These are phyloP conservation scores for Anarrhichthys ocellatus DNA, from an alignment of 2,113 vertebrate species.

Conservation along the genomic window DNA sequence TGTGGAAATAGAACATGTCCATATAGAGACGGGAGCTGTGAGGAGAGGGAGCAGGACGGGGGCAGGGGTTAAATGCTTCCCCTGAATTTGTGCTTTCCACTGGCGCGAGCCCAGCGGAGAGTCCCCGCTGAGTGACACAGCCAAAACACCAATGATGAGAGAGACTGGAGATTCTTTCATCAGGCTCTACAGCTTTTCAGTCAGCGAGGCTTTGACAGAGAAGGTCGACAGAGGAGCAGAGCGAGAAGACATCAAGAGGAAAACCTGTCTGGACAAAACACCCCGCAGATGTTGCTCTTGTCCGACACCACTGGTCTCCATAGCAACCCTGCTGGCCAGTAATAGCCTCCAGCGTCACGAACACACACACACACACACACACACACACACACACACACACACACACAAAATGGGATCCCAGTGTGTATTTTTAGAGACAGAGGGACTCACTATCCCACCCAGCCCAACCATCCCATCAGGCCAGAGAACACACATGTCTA, in stretches of 20 bases:
- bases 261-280: conserved; percentile 70
- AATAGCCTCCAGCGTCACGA: conserved; percentile 70
- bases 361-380: conserved; percentile 32
- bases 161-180: not conserved
- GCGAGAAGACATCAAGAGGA: conserved; percentile 39
- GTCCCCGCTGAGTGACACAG: conserved; percentile 54
- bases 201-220: not conserved
- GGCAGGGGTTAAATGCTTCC: conserved; percentile 76
- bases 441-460: conserved; percentile 60
- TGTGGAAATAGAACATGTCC: conserved; percentile 82
- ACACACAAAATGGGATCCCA: conserved; percentile 67
- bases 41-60: conserved; percentile 44
- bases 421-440: conserved; percentile 71
- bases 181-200: not conserved
- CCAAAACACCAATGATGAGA: conserved; percentile 27
- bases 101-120: conserved; percentile 53
- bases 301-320: conserved; percentile 74
- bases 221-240: conserved; percentile 19
- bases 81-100: conserved; percentile 69
- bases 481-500: conserved; percentile 51
- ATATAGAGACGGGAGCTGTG: conserved; percentile 76
- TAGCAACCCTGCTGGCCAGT: conserved; percentile 75
- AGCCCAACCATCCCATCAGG: conserved; percentile 50
- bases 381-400: conserved; percentile 32
- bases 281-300: conserved; percentile 76